Base-by-base conservation (phyloP, 2,888 invertebrate genomes). In the Aphelenchoides bicaudatus region DNA sequence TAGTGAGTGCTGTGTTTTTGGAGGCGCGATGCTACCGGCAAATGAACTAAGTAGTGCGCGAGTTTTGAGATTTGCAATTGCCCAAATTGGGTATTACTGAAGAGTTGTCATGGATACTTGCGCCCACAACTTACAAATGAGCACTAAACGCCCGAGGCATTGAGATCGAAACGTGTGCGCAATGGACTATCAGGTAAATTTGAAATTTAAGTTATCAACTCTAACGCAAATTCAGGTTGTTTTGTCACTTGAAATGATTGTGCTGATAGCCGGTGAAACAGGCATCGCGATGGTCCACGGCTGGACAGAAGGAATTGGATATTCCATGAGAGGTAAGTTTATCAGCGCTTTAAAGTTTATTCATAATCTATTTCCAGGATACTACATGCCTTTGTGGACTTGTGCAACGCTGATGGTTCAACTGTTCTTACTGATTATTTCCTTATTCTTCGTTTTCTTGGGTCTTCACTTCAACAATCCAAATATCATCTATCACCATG, bases 271-370 rank as follows among this genome's bases (percentile, higher is more conserved):
- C n/a, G 63, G 63, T 13, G 63, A 63, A 38, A 68, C 63, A 16
- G 63, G 68, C 4, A 53, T 63, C 25, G 61, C 63, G 5, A 63
- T 63, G 53, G 25, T 63, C 1, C 63, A 63, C 21, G 63, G 63
- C 1, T 68, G 68, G 63, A 69, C 67, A 3, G 63, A 63, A 48
- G 63, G 63, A 16, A 49, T 63, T 13, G 66, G 66, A 10, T 63
- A 63, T 47, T 19, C 67, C 21, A 56, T 43, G 16, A 19, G 43
- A 43, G 43, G 25, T 8, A 25, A 43, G 43, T 13, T 34, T 13
- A 13, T 16, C 16, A 13, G 34, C 13, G 13, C 13, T 34, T 34
- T 34, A 10, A n/a, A 10, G 34, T 34, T 34, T 34, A n/a, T 34
- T 34, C n/a, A 10, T 34, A 34, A 34, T n/a, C 10, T 25, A n/a